A percentile compares a stretch with the other conserved stretches of the same genome.
Conservation (phyloP, 2,888 invertebrate species). For the Pollenia labialis region DNA sequence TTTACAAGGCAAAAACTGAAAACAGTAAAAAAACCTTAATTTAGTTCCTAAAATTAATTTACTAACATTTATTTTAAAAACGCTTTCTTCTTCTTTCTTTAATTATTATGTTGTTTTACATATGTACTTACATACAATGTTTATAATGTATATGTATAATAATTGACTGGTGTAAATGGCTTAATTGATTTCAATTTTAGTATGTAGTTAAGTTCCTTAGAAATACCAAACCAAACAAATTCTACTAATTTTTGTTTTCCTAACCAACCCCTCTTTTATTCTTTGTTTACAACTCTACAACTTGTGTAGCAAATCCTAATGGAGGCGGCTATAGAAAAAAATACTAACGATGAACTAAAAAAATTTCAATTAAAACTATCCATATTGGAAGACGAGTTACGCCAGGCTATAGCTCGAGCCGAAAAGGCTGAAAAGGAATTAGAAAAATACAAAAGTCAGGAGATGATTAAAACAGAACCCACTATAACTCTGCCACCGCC, state of each 20-base stretch:
- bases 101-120: background rate
- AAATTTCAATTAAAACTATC: conserved; percentile 86
- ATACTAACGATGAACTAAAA: conserved; percentile 85
- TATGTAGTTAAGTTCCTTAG: conserved; percentile 68
- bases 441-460: conserved; percentile 78
- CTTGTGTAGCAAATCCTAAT: conserved; percentile 85
- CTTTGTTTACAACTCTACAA: conserved; percentile 72
- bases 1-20: conserved; percentile 56
- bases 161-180: conserved; percentile 44
- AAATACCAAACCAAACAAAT: conserved; percentile 8
- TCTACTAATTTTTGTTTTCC: conserved; percentile 81
- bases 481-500: conserved; percentile 82
- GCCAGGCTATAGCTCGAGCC: conserved; percentile 85
- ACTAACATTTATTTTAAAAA: conserved; percentile 63
- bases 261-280: conserved; percentile 66
- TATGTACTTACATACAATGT: background rate
- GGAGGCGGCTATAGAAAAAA: conserved; percentile 85
- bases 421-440: conserved; percentile 85
- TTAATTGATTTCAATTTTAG: conserved; percentile 70
- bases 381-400: conserved; percentile 85
- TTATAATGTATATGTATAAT: conserved; percentile 2
- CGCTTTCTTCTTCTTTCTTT: conserved; percentile 5
- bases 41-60: conserved; percentile 61
- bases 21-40: conserved; percentile 53
- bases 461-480: conserved; percentile 73